Evolutionary conservation across 2,113 vertebrate species (phyloP), one percentile per base, ranked within the genome.

Genomic region (Porphyrio hochstetteri): DNA sequence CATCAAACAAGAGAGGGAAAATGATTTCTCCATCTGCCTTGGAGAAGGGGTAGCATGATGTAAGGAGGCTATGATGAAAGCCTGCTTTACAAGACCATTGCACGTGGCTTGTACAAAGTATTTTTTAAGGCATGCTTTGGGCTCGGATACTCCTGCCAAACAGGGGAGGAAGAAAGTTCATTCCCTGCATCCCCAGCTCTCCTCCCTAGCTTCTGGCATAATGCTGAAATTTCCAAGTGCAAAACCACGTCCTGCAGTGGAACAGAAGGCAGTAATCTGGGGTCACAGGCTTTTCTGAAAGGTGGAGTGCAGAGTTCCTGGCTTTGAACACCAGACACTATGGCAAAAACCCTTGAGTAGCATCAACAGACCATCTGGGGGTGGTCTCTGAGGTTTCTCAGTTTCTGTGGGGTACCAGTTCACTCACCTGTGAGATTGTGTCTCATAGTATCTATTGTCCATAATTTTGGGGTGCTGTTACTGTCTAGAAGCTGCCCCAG

Each of bases 21-120:
- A 97, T 91, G 42, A 92, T 79, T 97, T 97, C 91, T 97, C 91
- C 96, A 93, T 95, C 95, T 95, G 93, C 75, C 48, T 88, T 90
- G 87, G 88, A 95, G 74, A 89, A 82, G 28, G 21, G 65, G 50
- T 90, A 72, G 80, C 61, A 50, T 94, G 86, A 88, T 91, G 86
- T 94, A 93, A 93, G 86, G 87, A 61, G 81, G 60, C 95, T 87
- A 7, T 96, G 92, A 88, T 94, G 95, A 93, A 90, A 95, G 79
- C 53, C 50, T 87, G 28, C 71, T 96, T 97, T 95, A 86, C 70
- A 57, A 91, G 84, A 55, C 59, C 33, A 12, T 55, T 90, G 92
- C 78, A 94, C 11, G 7, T 86, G 78, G 59, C 77, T 82, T 65
- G 33, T 72, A 50, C 53, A 67, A 88, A 95, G 40, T 71, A n/a